These are phyloP conservation scores for Itoplectis maculator DNA, from an alignment of 2,888 invertebrate genomes.

Conservation along the genomic window DNA sequence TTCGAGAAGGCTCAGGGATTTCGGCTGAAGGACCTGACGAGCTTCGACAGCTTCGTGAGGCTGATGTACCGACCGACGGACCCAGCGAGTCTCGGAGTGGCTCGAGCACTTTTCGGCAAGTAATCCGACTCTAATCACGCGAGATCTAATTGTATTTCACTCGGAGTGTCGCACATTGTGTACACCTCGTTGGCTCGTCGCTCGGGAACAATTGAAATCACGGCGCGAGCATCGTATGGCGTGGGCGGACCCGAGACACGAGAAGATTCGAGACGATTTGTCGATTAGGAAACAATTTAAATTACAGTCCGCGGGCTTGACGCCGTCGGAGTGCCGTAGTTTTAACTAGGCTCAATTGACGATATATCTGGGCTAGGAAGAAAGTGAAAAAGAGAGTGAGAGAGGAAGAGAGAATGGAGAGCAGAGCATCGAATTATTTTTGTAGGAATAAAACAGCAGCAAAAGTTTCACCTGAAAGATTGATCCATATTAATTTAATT, in stretches of 20 bases:
- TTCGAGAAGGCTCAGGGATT: conserved; percentile 76
- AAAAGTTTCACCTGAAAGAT: no score
- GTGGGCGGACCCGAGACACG: conserved; percentile 39
- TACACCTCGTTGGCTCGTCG: conserved; percentile 10
- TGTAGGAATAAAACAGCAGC: not conserved
- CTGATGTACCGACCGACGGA: conserved; percentile 89
- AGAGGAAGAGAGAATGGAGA: no score
- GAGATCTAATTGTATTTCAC: no score
- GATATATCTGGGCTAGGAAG: not conserved
- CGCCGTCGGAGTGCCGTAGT: conserved; percentile 40
- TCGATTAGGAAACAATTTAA: conserved; percentile 64
- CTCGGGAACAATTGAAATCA: conserved; percentile 52
- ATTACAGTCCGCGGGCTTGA: conserved; percentile 48
- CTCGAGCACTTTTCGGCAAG: conserved; percentile 93
- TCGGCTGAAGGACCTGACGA: conserved; percentile 74
- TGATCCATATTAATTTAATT: no score
- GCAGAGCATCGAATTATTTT: conserved; percentile 10
- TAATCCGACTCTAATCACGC: no score
- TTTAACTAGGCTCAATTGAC: conserved; percentile 55
- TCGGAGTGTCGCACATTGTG: no score
- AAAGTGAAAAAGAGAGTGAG: not conserved
- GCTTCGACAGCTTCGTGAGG: conserved; percentile 85
- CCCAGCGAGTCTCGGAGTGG: conserved; percentile 91
- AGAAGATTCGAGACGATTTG: conserved; percentile 51
- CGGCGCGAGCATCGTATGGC: not conserved